Conservation (phyloP, 2,888 invertebrate species). For the Syritta pipiens region DNA sequence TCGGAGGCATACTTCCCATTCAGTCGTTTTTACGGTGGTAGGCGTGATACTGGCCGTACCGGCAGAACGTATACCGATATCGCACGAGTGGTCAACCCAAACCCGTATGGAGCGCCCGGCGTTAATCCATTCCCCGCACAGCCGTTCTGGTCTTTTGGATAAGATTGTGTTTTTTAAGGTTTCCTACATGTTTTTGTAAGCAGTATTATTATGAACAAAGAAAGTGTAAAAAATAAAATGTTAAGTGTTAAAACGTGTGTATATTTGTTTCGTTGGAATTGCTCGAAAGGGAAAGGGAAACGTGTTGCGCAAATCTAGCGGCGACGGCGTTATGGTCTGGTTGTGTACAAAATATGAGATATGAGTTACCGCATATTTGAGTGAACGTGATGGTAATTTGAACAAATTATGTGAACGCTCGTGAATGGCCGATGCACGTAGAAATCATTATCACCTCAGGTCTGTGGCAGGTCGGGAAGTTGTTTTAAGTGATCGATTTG, state of each 20-base stretch:
- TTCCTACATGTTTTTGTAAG: slow-evolving; percentile 6
- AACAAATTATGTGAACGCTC: slow-evolving; percentile 16
- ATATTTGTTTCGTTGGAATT: neutral
- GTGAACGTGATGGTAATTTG: slow-evolving; percentile 5
- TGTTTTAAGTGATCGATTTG: slow-evolving; percentile 15
- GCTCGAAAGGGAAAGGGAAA: slow-evolving; percentile 49
- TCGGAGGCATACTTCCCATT: slow-evolving; percentile 39
- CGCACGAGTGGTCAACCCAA: slow-evolving; percentile 84
- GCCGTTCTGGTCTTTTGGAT: slow-evolving; percentile 80
- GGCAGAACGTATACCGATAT: slow-evolving; percentile 85
- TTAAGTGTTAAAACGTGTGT: slow-evolving; percentile 32
- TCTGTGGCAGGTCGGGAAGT: neutral
- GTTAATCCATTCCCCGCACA: slow-evolving; percentile 81
- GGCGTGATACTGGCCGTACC: slow-evolving; percentile 51
- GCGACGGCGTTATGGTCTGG: neutral
- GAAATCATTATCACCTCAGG: slow-evolving; percentile 25
- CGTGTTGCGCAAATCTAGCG: slow-evolving; percentile 2
- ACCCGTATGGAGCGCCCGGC: slow-evolving; percentile 82
- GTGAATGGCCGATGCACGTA: slow-evolving; percentile 18
- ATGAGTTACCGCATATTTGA: slow-evolving; percentile 34
- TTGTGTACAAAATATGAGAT: slow-evolving; percentile 41
- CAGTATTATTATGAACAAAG: slow-evolving; percentile 46
- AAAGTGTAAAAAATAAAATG: slow-evolving; percentile 24
- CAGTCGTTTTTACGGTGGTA: slow-evolving; percentile 40
- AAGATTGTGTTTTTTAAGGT: neutral